Evolutionary conservation across 2,797 vertebrate genomes (phyloP).

Genomic region (Onychomys torridus): DNA sequence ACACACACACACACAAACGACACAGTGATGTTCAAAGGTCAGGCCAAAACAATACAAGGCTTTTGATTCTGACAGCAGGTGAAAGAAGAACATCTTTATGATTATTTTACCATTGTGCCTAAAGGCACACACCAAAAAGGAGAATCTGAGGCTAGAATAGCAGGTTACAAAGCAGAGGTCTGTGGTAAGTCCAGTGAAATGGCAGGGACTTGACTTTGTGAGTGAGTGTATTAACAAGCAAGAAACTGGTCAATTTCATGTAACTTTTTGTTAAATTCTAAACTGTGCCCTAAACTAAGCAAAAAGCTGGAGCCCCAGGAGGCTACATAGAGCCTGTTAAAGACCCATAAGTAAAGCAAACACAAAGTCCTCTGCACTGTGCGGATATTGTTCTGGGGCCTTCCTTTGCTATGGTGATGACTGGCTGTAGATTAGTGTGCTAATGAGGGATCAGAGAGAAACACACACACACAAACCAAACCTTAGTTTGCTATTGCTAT

Average conservation of each 20-base stretch:
- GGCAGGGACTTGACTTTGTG: not conserved
- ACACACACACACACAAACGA: not conserved
- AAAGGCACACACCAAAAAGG: not conserved
- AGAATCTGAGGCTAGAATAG: not conserved
- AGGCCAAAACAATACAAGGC: not conserved
- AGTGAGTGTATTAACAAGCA: not conserved
- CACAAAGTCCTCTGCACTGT: not conserved
- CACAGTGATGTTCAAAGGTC: not conserved
- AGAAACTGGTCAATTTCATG: not conserved
- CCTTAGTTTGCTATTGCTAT: not conserved
- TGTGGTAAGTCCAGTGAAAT: not conserved
- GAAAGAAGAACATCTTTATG: not conserved
- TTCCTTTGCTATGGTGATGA: not conserved
- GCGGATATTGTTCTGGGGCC: not conserved
- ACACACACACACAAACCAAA: not conserved
- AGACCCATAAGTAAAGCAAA: not conserved
- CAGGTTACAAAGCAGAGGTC: not conserved
- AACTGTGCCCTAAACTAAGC: not conserved
- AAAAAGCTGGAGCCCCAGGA: not conserved
- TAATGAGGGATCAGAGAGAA: not conserved
- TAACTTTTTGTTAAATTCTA: not conserved
- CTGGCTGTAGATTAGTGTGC: not conserved
- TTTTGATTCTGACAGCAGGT: not conserved
- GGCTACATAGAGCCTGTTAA: not conserved
- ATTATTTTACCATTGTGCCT: not conserved